These are phyloP conservation scores for Halcyon chelicuti DNA, from an alignment of 2,797 vertebrate species.

Conservation along the genomic window DNA sequence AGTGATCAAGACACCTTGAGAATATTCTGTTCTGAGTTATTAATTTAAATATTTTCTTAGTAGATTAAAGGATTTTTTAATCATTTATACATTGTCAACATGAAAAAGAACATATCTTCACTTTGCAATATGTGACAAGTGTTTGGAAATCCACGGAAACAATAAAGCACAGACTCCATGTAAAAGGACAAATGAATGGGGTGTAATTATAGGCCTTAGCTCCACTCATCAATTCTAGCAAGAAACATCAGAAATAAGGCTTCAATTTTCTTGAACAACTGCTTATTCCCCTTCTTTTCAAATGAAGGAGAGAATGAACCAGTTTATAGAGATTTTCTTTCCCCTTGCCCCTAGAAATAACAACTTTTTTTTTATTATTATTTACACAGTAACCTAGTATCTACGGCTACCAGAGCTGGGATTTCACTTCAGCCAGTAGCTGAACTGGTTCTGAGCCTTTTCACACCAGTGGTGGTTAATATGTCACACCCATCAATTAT, in stretches of 20 bases:
- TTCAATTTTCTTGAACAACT: neutral
- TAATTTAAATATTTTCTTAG: neutral
- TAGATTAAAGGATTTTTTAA: accelerated
- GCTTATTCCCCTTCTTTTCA: neutral
- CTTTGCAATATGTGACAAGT: neutral
- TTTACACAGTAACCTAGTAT: neutral
- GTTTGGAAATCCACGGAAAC: neutral
- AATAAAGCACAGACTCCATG: accelerated
- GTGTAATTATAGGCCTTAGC: neutral
- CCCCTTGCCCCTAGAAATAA: neutral
- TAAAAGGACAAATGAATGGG: neutral
- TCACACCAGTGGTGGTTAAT: neutral
- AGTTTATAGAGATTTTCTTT: neutral
- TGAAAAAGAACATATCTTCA: neutral
- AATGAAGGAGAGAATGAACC: neutral
- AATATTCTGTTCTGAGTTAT: neutral
- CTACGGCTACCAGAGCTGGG: neutral
- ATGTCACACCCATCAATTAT: neutral
- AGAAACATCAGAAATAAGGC: neutral
- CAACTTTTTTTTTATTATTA: neutral
- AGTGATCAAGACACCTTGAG: neutral
- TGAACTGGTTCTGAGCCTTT: conserved; percentile 3
- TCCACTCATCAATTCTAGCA: neutral
- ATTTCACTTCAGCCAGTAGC: neutral
- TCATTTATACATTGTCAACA: neutral